Conservation (phyloP, 2,888 invertebrate species). For the Tetragonula carbonaria region DNA sequence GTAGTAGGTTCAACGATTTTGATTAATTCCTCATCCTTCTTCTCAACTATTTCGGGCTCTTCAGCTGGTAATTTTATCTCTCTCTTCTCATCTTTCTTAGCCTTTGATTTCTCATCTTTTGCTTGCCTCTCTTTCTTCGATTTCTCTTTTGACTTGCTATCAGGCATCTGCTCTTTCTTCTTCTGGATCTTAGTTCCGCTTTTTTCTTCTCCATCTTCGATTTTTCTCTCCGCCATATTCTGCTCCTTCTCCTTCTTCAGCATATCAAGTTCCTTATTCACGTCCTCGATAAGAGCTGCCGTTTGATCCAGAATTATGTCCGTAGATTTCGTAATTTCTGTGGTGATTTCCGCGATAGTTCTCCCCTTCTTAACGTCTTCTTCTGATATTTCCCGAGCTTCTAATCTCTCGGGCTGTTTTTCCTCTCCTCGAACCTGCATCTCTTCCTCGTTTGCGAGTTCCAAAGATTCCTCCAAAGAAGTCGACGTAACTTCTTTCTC, state of each 20-base stretch:
- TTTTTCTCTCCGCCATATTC: neutral
- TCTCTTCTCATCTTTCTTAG: neutral
- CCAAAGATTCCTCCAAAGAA: conserved; percentile 4
- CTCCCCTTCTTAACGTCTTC: neutral
- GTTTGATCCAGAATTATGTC: conserved; percentile 10
- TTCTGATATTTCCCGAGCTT: neutral
- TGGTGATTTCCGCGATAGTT: neutral
- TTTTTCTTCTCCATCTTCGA: conserved; percentile 10
- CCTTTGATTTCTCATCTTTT: conserved; percentile 3
- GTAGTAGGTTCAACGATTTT: neutral
- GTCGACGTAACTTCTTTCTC: neutral
- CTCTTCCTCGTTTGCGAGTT: neutral
- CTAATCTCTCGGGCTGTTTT: neutral
- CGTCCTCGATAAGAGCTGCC: neutral
- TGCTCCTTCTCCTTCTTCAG: neutral
- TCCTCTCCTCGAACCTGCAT: neutral
- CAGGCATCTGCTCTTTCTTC: conserved; percentile 32
- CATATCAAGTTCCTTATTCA: conserved; percentile 1
- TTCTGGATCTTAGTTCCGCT: neutral
- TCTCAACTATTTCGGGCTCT: neutral
- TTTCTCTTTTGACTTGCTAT: conserved; percentile 31
- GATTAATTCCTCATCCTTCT: neutral
- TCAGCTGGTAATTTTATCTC: neutral
- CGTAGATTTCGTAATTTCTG: neutral
- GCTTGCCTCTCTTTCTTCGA: conserved; percentile 7